These are phyloP conservation scores for Palloptera scutellata DNA, from an alignment of 2,888 invertebrate species.

Conservation along the genomic window DNA sequence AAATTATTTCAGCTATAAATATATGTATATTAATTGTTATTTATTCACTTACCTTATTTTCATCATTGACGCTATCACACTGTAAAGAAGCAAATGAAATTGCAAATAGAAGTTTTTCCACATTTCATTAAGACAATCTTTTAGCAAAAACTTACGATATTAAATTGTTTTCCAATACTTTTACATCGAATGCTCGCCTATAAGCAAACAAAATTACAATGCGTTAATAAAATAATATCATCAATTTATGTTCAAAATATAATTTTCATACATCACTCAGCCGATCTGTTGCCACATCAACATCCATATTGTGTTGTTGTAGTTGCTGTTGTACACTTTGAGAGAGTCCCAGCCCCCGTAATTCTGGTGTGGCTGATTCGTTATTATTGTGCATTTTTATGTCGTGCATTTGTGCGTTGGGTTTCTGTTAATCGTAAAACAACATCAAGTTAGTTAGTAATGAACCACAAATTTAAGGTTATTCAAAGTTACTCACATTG, in stretches of 20 bases:
- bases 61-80: conserved; percentile 95
- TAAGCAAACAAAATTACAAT: conserved; percentile 34
- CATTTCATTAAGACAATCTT: conserved; percentile 7
- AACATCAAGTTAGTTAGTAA: neutral
- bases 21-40: neutral
- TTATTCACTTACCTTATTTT: conserved; percentile 79
- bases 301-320: conserved; percentile 27
- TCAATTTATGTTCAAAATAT: neutral
- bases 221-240: conserved; percentile 7
- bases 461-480: neutral
- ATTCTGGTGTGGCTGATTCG: conserved; percentile 36
- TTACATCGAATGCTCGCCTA: conserved; percentile 92
- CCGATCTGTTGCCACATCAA: conserved; percentile 69
- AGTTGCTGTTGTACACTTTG: conserved; percentile 37
- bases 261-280: conserved; percentile 80
- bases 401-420: conserved; percentile 40
- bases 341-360: conserved; percentile 40
- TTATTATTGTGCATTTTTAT: conserved; percentile 39
- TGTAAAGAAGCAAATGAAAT: conserved; percentile 67
- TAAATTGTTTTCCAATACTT: conserved; percentile 88
- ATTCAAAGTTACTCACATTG: conserved; percentile 21
- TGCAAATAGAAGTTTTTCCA: neutral
- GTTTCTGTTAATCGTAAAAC: conserved; percentile 31
- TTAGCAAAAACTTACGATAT: conserved; percentile 82
- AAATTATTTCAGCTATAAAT: conserved; percentile 1